phyloP scores from a whole-genome alignment of 53 echinoderm and acorn worm genomes.

The Temnopleurus reevesii region DNA sequence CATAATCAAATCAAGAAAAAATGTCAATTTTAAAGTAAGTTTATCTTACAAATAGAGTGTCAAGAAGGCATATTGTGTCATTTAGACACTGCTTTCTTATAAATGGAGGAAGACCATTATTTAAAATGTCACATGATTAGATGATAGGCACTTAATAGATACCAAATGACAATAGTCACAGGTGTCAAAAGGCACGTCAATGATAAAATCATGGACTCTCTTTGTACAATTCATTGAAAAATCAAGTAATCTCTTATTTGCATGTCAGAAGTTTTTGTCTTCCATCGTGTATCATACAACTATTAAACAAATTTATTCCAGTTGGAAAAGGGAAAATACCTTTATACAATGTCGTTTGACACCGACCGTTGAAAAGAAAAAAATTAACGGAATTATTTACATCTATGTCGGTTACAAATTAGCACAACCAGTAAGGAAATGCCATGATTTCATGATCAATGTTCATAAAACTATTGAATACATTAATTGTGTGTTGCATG shows the following conservation, averaged over 20 bases:
- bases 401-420: slow-evolving; percentile 49
- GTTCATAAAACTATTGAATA: neutral
- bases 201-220: neutral
- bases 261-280: neutral
- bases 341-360: slow-evolving; percentile 5
- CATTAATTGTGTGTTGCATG: neutral
- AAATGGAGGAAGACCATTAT: neutral
- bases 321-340: neutral
- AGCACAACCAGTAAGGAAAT: neutral
- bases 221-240: neutral
- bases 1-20: slow-evolving; percentile 4
- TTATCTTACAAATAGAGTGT: neutral
- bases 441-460: slow-evolving; percentile 3
- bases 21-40: neutral
- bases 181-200: neutral
- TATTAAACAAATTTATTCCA: slow-evolving; percentile 20
- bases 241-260: neutral
- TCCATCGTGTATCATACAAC: slow-evolving; percentile 5
- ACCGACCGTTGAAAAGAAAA: slow-evolving; percentile 25
- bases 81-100: slow-evolving; percentile 10
- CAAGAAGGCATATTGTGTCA: slow-evolving; percentile 2
- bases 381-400: slow-evolving; percentile 44
- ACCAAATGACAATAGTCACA: neutral
- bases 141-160: neutral
- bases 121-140: neutral